Evolutionary conservation across 2,113 vertebrate species (phyloP).

Genomic region (Epinephelus cyanopodus): DNA sequence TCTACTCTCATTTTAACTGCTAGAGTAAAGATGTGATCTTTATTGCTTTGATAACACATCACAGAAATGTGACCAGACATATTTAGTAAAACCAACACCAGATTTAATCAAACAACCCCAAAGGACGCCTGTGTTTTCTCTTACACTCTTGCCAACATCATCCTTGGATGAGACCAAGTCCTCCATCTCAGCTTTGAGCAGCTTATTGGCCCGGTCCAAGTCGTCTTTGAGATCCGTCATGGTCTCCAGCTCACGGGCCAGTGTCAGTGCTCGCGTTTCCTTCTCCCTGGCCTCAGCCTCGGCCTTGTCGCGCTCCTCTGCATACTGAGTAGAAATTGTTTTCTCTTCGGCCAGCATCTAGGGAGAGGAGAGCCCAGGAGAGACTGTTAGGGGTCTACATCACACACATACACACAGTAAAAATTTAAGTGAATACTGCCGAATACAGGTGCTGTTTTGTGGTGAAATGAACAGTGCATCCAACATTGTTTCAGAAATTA

Average conservation of each 20-base stretch:
- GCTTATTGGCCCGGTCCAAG: constrained; percentile 92
- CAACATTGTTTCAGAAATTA: too few relatives aligned
- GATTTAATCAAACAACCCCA: background rate
- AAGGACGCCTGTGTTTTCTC: constrained; percentile 32
- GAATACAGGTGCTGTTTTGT: background rate
- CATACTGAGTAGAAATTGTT: constrained; percentile 82
- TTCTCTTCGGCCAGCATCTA: constrained; percentile 94
- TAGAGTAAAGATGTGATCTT: background rate
- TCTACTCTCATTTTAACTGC: background rate
- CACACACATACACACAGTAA: background rate
- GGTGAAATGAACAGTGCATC: background rate
- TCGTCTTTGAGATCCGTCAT: constrained; percentile 89
- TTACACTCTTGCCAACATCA: constrained; percentile 96
- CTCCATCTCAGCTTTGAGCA: constrained; percentile 94
- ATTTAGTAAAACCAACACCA: background rate
- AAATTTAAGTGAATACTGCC: background rate
- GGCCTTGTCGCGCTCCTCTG: constrained; percentile 88
- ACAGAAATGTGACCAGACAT: background rate
- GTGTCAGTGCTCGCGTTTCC: constrained; percentile 86
- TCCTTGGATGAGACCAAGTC: constrained; percentile 97
- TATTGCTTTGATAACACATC: background rate
- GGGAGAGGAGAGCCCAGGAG: background rate
- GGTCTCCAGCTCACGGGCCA: constrained; percentile 91
- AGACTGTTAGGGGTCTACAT: background rate
- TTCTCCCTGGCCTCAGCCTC: constrained; percentile 93